Base-by-base conservation (phyloP, 2,797 vertebrate genomes). In the Kryptolebias ocellatus region DNA sequence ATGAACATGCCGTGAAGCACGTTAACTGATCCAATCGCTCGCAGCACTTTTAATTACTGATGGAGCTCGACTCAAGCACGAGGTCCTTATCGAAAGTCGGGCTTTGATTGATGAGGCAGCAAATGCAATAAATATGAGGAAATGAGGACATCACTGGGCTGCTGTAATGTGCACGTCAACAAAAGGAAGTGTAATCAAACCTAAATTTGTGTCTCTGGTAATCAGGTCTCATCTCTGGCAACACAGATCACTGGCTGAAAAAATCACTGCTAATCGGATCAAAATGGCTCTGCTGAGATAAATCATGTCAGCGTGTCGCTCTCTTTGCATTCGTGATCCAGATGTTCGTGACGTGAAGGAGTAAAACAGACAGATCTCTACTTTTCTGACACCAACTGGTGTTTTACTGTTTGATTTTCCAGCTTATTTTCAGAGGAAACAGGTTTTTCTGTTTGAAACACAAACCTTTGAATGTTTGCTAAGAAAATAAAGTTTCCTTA, bases 101-200 rank as follows among this genome's bases (percentile, higher is more conserved):
- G n/a, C 20, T 77, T 72, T 81, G 84, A 89, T 69, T 70, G 78
- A 89, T 81, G 80, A 67, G 51, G 64, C 47, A 5, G 47, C 64
- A 59, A 74, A 80, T 58, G 7, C 2, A 14, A 29, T 18, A 46
- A 79, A 80, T 61, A 58, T 80, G 64, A 84, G 70, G 58, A 74
- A 80, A 81, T 64, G 61, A 31, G 64, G 52, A 55, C 45, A 70
- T 60, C 45, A 5, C 44, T 76, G 61, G 37, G 67, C 56, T 76
- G 54, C 27, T 60, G 57, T 64, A 60, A 74, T 12, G 39, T 53
- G 55, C 49, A 45, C 73, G 69, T 81, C 84, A 62, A 72, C 74
- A 76, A 79, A 86, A 74, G 75, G 74, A 89, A 80, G 64, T 53
- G 64, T 70, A 86, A 88, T 90, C 84, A 84, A 63, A 39, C 66